Evolutionary conservation across 1,140 invertebrate species (phyloP).

Genomic region (Lepidostoma basale): DNA sequence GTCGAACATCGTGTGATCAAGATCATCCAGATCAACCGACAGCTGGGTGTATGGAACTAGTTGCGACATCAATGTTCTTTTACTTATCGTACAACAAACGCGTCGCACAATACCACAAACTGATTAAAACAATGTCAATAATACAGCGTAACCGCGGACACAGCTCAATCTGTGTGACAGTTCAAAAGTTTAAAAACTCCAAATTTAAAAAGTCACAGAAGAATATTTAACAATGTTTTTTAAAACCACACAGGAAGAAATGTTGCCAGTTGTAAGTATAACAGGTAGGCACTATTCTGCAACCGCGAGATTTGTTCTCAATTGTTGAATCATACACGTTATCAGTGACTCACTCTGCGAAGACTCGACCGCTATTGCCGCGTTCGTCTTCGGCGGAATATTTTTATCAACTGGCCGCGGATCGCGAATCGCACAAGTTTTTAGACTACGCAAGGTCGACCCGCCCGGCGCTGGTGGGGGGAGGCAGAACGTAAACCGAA

Average conservation of each 20-base stretch:
- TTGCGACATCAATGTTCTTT: constrained; percentile 55
- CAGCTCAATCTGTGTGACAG: too few species aligned
- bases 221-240: too few species aligned
- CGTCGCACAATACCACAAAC: constrained; percentile 5
- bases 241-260: too few species aligned
- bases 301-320: background rate
- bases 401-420: constrained; percentile 35
- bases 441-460: constrained; percentile 32
- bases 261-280: background rate
- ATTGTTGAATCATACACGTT: background rate
- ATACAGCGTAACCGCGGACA: background rate
- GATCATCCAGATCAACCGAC: constrained; percentile 58
- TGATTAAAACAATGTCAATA: background rate
- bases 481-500: background rate
- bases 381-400: constrained; percentile 3
- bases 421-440: constrained; percentile 33
- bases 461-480: constrained; percentile 1
- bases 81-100: background rate
- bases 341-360: constrained; percentile 20
- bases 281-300: background rate
- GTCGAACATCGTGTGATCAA: constrained; percentile 61
- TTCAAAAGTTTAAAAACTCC: too few species aligned
- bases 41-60: constrained; percentile 57
- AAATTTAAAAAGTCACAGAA: too few species aligned
- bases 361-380: background rate